phyloP scores from a whole-genome alignment of 2,888 invertebrate genomes.

The Caenorhabditis drosophilae region DNA sequence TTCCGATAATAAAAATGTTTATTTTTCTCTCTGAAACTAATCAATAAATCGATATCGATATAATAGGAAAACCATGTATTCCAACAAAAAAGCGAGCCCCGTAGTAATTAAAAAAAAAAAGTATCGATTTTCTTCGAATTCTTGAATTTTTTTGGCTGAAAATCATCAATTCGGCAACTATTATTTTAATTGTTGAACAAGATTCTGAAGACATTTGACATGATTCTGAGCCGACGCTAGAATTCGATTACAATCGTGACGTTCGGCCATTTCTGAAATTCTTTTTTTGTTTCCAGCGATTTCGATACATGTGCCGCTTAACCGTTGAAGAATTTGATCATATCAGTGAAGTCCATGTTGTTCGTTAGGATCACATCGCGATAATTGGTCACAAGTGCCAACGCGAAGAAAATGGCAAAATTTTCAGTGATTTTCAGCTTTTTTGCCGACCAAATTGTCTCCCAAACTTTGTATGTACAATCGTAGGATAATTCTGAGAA shows the following conservation, averaged over 20 bases:
- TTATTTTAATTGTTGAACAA: slow-evolving; percentile 74
- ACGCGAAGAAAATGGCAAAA: slow-evolving; percentile 89
- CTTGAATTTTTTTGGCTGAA: no score
- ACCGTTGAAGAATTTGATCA: slow-evolving; percentile 98
- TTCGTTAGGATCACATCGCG: slow-evolving; percentile 88
- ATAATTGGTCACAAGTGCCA: slow-evolving; percentile 89
- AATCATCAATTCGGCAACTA: no score
- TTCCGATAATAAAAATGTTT: no score
- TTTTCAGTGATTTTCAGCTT: slow-evolving; percentile 81
- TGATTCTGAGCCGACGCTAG: slow-evolving; percentile 84
- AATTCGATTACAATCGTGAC: slow-evolving; percentile 85
- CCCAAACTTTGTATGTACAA: slow-evolving; percentile 92
- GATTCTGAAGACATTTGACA: slow-evolving; percentile 85
- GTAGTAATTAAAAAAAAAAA: no score
- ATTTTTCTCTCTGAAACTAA: no score
- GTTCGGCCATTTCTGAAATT: slow-evolving; percentile 90
- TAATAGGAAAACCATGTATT: no score
- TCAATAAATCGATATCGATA: no score
- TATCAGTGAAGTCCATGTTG: slow-evolving; percentile 96
- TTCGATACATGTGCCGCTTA: not conserved
- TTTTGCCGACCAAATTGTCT: slow-evolving; percentile 91
- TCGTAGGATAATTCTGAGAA: slow-evolving; percentile 83
- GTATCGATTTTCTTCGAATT: no score
- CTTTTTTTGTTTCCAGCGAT: not conserved
- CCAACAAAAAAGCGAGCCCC: no score